Evolutionary conservation across 2,888 invertebrate species (phyloP), one percentile per base, ranked within the genome.

Genomic region (Hipparchia sbordonii): DNA sequence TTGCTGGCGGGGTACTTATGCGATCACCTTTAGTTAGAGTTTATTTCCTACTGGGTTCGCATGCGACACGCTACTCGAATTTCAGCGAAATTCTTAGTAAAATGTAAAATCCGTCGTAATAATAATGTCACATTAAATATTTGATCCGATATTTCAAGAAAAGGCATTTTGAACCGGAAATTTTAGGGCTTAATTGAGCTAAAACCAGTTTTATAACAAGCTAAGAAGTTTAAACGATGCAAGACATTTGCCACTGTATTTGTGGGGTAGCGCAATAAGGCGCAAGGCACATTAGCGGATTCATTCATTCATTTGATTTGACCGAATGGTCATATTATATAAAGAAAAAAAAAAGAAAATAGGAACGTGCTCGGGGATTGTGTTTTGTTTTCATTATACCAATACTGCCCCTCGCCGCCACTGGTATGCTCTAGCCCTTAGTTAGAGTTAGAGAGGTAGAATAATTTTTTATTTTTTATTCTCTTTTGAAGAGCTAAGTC

Each of bases 61-160:
- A 79, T 79, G 78, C 72, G 33, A 73, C 79, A 79, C 79, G 79
- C 77, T 51, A 79, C 69, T 57, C 57, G 71, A 13, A 51, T 74
- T 72, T 67, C 45, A 72, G 54, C 67, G 46, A 74, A 74, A 66
- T 75, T 75, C 77, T 71, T 63, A 74, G 67, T 73, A 74, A 71
- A 75, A 56, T 70, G 73, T 73, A 67, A 71, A 74, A 76, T 70
- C 59, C 69, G 75, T 63, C 71, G 70, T 74, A 76, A 72, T 75
- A 74, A 75, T 74, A 72, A 78, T 71, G 75, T 77, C 77, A 77
- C 62, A 75, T 74, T 76, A 70, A 77, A 76, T 76, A 76, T 13
- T 72, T 66, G 70, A 74, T 74, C 71, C 71, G 59, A 72, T 69
- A 63, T 74, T 75, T 73, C 61, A 67, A 72, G 69, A 62, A 6